Percentiles rank a stretch among this genome's conserved stretches.
Conservation (phyloP, 1,140 invertebrate genomes). For the Atta cephalotes region DNA sequence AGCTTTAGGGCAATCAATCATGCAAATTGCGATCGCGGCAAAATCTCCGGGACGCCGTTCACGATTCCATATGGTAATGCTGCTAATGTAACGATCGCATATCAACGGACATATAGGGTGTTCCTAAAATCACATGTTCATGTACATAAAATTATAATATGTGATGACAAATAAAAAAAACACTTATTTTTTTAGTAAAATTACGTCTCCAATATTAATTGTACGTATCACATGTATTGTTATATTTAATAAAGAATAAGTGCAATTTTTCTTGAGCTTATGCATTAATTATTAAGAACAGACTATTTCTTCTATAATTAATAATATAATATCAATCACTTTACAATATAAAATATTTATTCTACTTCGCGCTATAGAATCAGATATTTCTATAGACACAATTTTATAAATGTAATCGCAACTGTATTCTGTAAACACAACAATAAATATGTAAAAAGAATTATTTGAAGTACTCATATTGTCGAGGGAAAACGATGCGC, state of each 20-base stretch:
- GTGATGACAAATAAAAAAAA: background rate
- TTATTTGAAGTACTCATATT: conserved; percentile 16
- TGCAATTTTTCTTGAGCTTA: conserved; percentile 67
- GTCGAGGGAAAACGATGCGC: background rate
- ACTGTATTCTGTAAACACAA: conserved; percentile 14
- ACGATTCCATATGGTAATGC: conserved; percentile 82
- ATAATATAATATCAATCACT: background rate
- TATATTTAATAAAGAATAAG: conserved; percentile 57
- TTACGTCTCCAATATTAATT: background rate
- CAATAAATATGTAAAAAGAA: conserved; percentile 20
- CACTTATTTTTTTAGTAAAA: background rate
- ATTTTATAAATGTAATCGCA: conserved; percentile 24
- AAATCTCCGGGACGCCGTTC: conserved; percentile 81
- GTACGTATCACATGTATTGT: background rate
- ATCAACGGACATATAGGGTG: conserved; percentile 56
- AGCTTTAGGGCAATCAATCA: conserved; percentile 83
- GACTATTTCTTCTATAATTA: background rate
- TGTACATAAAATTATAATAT: background rate
- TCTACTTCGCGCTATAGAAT: background rate
- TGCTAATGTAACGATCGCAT: conserved; percentile 80
- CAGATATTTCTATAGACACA: background rate
- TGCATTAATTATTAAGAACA: conserved; percentile 81
- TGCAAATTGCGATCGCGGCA: conserved; percentile 81
- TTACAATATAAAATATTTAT: conserved; percentile 8
- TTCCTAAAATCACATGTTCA: conserved; percentile 5